Base-by-base conservation (phyloP, 1,140 invertebrate species). In the Lordiphosa stackelbergi region DNA sequence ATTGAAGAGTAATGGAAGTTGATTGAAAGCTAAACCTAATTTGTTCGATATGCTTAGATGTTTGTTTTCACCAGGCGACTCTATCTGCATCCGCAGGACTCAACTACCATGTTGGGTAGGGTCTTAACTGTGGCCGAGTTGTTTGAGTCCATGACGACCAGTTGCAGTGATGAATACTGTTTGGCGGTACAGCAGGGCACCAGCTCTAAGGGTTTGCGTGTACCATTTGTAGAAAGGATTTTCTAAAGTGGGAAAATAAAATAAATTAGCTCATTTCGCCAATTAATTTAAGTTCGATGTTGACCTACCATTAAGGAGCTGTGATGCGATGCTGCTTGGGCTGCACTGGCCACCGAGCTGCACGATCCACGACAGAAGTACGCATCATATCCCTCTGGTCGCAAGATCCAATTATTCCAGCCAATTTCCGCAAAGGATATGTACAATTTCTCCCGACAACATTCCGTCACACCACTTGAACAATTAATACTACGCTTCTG, bases 361-460 rank as follows among this genome's bases (percentile, higher is more conserved):
- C 95, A 96, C 4, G 92, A 92, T 0, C 95, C 95, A 31, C 92
- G 92, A 69, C 95, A 96, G 88, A 94, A 96, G 86, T 95, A 95
- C 0, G 95, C 94, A 59, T 95, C 91, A 84, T 96, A 96, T 0
- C 93, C 93, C 8, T 89, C 89, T 0, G 95, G 95, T 42, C 93
- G 90, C 12, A 96, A 90, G 48, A 97, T 95, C 94, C 95, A 96
- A 86, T 95, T 93, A 66, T 92, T 92, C 95, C 95, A 97, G 38
- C 95, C 95, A 37, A 97, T 93, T 22, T 95, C 94, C 16, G 91
- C 91, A 81, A 97, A 96, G 58, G 92, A 93, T 10, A 97, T 92
- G 70, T 93, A 93, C 0, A 96, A 89, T 9, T 93, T 92, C 78
- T 96, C 95, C 24, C 95, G 88, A 73, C 95, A 97, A 85, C 95